phyloP scores from a whole-genome alignment of 1,140 invertebrate genomes.

The Sitophilus oryzae region DNA sequence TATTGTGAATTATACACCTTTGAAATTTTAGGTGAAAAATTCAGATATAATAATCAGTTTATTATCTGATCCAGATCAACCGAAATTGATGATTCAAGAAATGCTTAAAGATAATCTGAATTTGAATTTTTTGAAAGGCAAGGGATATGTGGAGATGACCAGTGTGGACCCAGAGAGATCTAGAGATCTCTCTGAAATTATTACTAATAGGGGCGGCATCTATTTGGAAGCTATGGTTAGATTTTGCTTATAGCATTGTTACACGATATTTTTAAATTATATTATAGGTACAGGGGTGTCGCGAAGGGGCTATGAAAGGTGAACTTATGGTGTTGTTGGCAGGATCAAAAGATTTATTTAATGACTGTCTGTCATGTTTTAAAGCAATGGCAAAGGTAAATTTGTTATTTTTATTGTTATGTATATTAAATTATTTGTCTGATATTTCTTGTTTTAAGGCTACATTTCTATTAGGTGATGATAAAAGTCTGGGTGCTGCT shows the following conservation, averaged over 20 bases:
- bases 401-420: neutral
- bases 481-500: conserved; percentile 49
- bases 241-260: neutral
- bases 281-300: conserved; percentile 74
- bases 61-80: conserved; percentile 85
- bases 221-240: conserved; percentile 73
- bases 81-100: conserved; percentile 94
- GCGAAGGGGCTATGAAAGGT: conserved; percentile 80
- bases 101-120: conserved; percentile 78
- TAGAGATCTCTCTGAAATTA: conserved; percentile 84
- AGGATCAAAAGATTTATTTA: conserved; percentile 79
- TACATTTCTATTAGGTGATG: neutral
- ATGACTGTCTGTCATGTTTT: conserved; percentile 88
- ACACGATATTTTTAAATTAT: neutral
- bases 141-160: conserved; percentile 95
- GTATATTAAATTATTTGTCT: neutral
- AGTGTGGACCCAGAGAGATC: conserved; percentile 91
- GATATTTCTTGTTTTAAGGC: neutral
- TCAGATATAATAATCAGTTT: conserved; percentile 94
- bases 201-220: conserved; percentile 79
- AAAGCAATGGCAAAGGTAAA: conserved; percentile 74
- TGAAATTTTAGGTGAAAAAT: conserved; percentile 50
- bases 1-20: neutral
- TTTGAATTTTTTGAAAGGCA: conserved; percentile 61
- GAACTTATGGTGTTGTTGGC: conserved; percentile 82